Percentiles rank a stretch among this genome's conserved stretches.
phyloP scores from a whole-genome alignment of 2,797 vertebrate species.

The Mycteria americana region DNA sequence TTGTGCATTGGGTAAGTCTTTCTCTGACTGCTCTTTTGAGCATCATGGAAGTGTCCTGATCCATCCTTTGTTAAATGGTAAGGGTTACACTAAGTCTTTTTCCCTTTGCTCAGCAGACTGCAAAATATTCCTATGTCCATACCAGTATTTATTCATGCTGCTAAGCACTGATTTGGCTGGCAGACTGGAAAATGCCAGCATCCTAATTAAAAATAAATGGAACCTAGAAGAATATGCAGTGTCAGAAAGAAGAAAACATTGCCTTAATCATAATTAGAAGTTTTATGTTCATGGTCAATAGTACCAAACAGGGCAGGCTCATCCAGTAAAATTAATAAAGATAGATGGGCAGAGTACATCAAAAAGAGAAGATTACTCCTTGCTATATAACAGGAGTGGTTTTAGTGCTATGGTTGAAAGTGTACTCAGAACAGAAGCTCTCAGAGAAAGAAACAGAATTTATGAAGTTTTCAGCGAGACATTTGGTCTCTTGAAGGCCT shows the following conservation, averaged over 20 bases:
- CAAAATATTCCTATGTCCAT: neutral
- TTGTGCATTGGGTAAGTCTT: neutral
- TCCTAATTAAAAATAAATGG: neutral
- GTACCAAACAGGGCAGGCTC: neutral
- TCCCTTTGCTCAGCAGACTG: neutral
- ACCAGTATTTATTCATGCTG: neutral
- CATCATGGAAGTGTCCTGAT: neutral
- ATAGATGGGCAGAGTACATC: neutral
- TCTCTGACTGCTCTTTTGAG: neutral
- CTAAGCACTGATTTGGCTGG: neutral
- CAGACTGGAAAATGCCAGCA: neutral
- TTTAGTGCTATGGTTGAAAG: neutral
- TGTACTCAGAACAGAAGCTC: neutral
- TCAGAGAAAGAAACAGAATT: slow-evolving; percentile 22
- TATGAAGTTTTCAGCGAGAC: neutral
- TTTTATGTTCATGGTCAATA: neutral
- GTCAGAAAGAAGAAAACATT: neutral
- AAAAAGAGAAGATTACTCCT: neutral
- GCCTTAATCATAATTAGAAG: neutral
- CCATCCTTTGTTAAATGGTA: neutral
- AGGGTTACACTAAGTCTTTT: neutral
- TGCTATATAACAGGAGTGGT: neutral
- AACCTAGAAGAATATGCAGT: neutral
- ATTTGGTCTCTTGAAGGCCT: neutral
- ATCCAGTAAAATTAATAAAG: neutral